Conservation (phyloP, 2,113 vertebrate genomes). For the Bubo scandiacus region DNA sequence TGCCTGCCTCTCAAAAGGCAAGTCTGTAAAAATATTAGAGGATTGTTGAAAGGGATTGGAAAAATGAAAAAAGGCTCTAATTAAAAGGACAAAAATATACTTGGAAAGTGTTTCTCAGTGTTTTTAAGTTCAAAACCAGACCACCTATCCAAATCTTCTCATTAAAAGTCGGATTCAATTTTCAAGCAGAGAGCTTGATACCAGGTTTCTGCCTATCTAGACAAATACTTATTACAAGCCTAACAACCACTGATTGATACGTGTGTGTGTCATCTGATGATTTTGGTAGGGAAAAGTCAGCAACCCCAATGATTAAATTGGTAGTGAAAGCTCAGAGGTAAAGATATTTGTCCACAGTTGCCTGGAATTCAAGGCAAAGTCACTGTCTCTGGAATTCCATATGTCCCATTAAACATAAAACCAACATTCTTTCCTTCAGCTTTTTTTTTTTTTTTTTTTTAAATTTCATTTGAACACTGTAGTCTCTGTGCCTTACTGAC, state of each 20-base stretch:
- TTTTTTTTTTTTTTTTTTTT: not conserved
- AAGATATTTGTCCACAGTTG: not conserved
- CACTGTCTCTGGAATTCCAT: not conserved
- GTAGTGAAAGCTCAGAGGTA: not conserved
- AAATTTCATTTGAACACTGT: not conserved
- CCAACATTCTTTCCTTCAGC: not conserved
- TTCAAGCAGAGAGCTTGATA: not conserved
- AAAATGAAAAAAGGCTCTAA: slow-evolving; percentile 24
- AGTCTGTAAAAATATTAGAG: slow-evolving; percentile 15
- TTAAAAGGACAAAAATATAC: slow-evolving; percentile 54
- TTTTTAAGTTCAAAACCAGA: slow-evolving; percentile 48
- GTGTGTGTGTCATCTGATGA: not conserved
- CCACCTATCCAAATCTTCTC: slow-evolving; percentile 41
- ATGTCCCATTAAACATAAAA: not conserved
- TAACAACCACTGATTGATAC: not conserved
- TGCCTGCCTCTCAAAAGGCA: slow-evolving; percentile 47
- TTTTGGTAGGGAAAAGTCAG: not conserved
- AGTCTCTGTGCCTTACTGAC: not conserved
- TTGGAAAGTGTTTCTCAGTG: slow-evolving; percentile 35
- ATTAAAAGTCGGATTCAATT: slow-evolving; percentile 32
- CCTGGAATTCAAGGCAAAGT: not conserved
- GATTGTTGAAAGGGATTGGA: not conserved
- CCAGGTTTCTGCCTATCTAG: not conserved
- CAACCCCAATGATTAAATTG: not conserved
- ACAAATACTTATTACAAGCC: not conserved